Evolutionary conservation across 2,888 invertebrate species (phyloP).

Genomic region (Mesopsocus fuscifrons): DNA sequence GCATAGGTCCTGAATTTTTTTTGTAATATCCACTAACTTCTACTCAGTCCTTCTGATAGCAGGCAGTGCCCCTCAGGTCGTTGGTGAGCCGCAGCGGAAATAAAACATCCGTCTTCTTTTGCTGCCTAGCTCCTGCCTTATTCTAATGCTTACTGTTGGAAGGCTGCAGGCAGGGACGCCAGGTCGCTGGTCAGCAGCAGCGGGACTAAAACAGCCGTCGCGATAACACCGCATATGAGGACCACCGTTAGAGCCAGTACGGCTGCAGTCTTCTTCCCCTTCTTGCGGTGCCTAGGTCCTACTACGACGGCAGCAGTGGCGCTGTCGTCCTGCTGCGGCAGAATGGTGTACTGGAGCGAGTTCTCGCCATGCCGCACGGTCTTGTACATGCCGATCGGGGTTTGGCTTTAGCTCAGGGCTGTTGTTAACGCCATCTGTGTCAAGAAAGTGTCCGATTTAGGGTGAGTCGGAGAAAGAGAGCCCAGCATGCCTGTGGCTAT

Average conservation of each 20-base stretch:
- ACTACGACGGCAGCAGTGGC: constrained; percentile 13
- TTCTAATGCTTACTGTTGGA: constrained; percentile 31
- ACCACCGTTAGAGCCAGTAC: constrained; percentile 19
- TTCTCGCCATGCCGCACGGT: constrained; percentile 55
- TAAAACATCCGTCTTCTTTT: constrained; percentile 22
- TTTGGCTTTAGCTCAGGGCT: too few species aligned
- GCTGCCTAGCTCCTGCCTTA: too few species aligned
- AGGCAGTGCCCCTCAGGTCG: too few species aligned
- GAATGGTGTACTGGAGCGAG: constrained; percentile 52
- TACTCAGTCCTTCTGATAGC: too few species aligned
- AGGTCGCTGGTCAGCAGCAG: constrained; percentile 21
- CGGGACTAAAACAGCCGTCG: constrained; percentile 21
- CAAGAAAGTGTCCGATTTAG: too few species aligned
- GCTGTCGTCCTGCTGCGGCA: constrained; percentile 45
- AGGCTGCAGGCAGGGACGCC: constrained; percentile 21
- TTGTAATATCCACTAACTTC: too few species aligned
- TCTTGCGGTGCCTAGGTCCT: constrained; percentile 14
- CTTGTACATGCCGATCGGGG: constrained; percentile 45
- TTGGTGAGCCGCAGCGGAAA: constrained; percentile 20
- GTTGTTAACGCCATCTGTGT: too few species aligned
- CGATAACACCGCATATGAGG: constrained; percentile 19
- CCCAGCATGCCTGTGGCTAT: too few species aligned
- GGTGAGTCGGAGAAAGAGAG: too few species aligned
- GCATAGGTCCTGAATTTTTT: too few species aligned
- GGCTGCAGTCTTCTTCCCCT: constrained; percentile 19